phyloP scores from a whole-genome alignment of 2,797 vertebrate species.

The Lepilemur ruficaudatus region DNA sequence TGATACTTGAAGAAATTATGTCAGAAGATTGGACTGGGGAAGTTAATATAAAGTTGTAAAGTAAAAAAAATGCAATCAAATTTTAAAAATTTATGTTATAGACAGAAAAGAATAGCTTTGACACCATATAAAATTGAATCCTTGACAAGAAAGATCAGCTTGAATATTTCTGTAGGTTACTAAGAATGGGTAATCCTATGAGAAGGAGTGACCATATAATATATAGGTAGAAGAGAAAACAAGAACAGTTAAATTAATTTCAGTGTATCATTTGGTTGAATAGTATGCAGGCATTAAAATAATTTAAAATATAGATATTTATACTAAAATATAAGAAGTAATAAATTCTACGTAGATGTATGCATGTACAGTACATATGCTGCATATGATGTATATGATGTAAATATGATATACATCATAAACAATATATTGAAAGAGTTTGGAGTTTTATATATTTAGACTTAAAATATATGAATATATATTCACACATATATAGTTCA shows the following conservation, averaged over 20 bases:
- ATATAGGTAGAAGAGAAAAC: background rate
- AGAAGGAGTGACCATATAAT: background rate
- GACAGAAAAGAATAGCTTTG: background rate
- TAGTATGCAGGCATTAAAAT: background rate
- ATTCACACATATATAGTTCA: background rate
- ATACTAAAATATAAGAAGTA: background rate
- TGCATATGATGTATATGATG: background rate
- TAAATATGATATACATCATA: background rate
- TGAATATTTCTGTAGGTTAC: background rate
- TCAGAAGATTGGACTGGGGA: background rate
- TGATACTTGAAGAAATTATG: background rate
- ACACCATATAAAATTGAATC: background rate
- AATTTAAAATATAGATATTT: background rate
- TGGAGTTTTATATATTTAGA: background rate
- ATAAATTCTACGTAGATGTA: background rate
- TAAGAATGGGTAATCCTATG: background rate
- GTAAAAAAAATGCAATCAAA: background rate
- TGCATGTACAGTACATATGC: background rate
- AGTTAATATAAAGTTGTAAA: background rate
- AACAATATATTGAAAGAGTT: background rate
- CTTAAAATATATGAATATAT: background rate
- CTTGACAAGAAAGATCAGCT: background rate
- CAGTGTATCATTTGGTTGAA: background rate
- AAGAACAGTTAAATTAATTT: background rate
- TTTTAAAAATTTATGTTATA: background rate